Evolutionary conservation across 2,888 invertebrate species (phyloP).

Genomic region (Trachelus tabidus): DNA sequence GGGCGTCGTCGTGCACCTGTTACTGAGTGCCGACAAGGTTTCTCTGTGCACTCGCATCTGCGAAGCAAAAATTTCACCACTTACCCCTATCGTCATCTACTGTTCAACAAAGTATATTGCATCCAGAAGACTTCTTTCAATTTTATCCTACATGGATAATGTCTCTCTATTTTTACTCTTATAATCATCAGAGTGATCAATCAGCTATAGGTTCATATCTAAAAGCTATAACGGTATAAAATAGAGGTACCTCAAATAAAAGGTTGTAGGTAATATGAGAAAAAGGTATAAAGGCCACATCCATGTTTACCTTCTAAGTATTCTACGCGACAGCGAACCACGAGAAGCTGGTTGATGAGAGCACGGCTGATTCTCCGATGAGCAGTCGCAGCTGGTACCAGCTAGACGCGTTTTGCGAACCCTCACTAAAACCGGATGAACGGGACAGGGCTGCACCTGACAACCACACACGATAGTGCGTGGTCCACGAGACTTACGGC

Average conservation of each 20-base stretch:
- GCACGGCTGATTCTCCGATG: constrained; percentile 56
- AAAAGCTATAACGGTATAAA: not conserved
- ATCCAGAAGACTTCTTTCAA: not conserved
- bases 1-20: constrained; percentile 40
- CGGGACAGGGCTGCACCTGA: constrained; percentile 61
- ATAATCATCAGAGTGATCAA: not conserved
- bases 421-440: constrained; percentile 60
- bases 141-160: not conserved
- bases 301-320: constrained; percentile 51
- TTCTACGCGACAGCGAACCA: constrained; percentile 33
- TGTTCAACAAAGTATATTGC: not conserved
- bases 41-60: constrained; percentile 59
- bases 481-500: constrained; percentile 53
- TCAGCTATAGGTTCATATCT: too few species aligned
- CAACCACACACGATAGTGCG: constrained; percentile 61
- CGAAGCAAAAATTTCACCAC: not conserved
- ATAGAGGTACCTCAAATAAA: not conserved
- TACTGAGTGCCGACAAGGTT: constrained; percentile 52
- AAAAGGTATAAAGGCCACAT: not conserved
- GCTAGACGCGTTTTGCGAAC: constrained; percentile 53
- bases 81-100: not conserved
- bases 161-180: not conserved
- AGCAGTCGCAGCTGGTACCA: constrained; percentile 55
- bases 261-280: not conserved
- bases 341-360: constrained; percentile 36